Conservation (phyloP, 2,113 vertebrate species). For the Urocitellus parryii region DNA sequence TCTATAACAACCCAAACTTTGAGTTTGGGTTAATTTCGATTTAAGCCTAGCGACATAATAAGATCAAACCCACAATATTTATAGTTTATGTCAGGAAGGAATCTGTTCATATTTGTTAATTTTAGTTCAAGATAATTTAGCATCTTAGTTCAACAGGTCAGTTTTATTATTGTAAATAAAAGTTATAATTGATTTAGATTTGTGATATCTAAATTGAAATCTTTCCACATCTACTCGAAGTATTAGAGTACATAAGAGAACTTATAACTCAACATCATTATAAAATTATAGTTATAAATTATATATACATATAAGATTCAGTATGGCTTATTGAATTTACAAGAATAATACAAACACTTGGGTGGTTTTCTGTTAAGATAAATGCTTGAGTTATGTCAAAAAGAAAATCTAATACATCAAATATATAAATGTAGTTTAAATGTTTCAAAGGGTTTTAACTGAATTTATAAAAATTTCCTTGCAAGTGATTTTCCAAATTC, state of each 20-base stretch:
- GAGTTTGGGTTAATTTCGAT: not conserved
- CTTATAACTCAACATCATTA: not conserved
- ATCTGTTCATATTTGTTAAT: not conserved
- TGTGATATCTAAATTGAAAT: constrained; percentile 41
- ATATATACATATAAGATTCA: not conserved
- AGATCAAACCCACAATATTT: not conserved
- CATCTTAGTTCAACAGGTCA: not conserved
- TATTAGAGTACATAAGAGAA: not conserved
- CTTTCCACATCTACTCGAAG: constrained; percentile 30
- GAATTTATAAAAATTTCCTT: constrained; percentile 22
- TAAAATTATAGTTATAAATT: constrained; percentile 1
- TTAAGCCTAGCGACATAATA: not conserved
- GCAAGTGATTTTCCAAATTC: not conserved
- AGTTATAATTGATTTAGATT: constrained; percentile 16
- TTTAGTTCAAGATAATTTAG: constrained; percentile 9
- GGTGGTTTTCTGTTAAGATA: constrained; percentile 33
- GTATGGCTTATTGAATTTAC: not conserved
- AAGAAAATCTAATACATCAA: not conserved
- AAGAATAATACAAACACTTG: constrained; percentile 25
- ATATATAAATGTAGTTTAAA: constrained; percentile 12
- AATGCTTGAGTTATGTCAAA: not conserved
- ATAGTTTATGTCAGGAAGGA: constrained; percentile 31
- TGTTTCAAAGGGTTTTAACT: constrained; percentile 10
- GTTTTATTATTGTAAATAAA: constrained; percentile 55
- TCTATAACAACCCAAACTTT: not conserved